phyloP scores from a whole-genome alignment of 2,888 invertebrate species.

The Portevinia maculata region DNA sequence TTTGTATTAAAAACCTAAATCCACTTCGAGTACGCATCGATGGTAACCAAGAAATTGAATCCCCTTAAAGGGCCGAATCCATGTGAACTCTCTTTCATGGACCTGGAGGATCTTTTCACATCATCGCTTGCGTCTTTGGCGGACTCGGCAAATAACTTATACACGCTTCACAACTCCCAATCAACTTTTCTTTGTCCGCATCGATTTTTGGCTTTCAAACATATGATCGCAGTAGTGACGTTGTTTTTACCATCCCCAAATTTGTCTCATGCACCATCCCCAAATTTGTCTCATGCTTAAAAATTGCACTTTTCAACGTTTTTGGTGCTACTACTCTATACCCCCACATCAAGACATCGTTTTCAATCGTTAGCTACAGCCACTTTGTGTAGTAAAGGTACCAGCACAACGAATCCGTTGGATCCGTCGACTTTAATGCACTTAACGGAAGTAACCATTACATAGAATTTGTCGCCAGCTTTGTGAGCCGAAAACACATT shows the following conservation, averaged over 20 bases:
- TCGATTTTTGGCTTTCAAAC: slow-evolving; percentile 72
- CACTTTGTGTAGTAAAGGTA: too few species aligned
- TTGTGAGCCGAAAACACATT: too few species aligned
- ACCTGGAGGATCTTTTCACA: too few species aligned
- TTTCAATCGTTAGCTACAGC: slow-evolving; percentile 34
- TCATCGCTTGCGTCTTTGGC: slow-evolving; percentile 28
- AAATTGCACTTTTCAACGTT: slow-evolving; percentile 45
- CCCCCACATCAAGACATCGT: slow-evolving; percentile 51
- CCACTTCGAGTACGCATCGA: slow-evolving; percentile 81
- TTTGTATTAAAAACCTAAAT: slow-evolving; percentile 76
- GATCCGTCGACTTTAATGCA: too few species aligned
- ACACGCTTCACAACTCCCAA: slow-evolving; percentile 38
- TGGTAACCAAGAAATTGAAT: slow-evolving; percentile 77
- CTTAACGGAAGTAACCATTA: too few species aligned
- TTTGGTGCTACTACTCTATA: slow-evolving; percentile 50
- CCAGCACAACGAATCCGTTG: too few species aligned
- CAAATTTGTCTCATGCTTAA: too few species aligned
- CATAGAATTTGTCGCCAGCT: too few species aligned
- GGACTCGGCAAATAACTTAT: slow-evolving; percentile 17
- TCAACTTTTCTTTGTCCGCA: slow-evolving; percentile 52
- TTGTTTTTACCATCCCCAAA: slow-evolving; percentile 65
- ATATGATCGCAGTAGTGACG: slow-evolving; percentile 50
- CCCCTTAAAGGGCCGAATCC: slow-evolving; percentile 80
- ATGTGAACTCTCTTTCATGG: slow-evolving; percentile 80
- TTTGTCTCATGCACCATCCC: slow-evolving; percentile 59